These are phyloP conservation scores for Drosophila nr. medialis DNA, from an alignment of 2,888 invertebrate species.

Conservation along the genomic window DNA sequence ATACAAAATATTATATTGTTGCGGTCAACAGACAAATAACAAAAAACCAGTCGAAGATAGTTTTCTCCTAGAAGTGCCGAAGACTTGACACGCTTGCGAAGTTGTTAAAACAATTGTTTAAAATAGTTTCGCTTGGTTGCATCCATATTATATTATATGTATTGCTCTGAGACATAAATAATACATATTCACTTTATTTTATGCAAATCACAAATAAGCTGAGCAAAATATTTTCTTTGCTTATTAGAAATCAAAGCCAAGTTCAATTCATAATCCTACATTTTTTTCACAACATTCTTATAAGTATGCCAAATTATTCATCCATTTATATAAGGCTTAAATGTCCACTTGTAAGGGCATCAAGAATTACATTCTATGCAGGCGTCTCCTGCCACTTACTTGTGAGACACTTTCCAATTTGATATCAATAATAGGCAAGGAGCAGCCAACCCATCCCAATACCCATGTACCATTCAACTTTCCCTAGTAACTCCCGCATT, in stretches of 20 bases:
- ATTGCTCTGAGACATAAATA: neutral
- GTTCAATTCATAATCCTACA: neutral
- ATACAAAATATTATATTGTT: slow-evolving; percentile 21
- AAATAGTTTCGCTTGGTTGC: neutral
- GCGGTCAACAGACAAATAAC: slow-evolving; percentile 5
- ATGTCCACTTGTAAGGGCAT: slow-evolving; percentile 8
- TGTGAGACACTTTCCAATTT: slow-evolving; percentile 75
- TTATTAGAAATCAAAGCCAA: neutral
- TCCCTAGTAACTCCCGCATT: neutral
- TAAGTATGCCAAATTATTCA: neutral
- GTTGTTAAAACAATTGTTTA: neutral
- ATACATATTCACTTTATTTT: neutral
- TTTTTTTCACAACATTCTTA: neutral
- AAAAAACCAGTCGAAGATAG: neutral
- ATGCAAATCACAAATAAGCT: neutral
- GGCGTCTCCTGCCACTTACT: slow-evolving; percentile 50
- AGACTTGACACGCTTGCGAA: neutral
- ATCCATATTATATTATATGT: neutral
- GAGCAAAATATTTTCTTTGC: neutral
- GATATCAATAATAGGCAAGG: slow-evolving; percentile 75
- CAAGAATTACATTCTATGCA: slow-evolving; percentile 16
- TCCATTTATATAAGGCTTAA: neutral
- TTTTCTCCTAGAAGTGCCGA: neutral
- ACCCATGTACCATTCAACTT: neutral
- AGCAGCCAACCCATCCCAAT: slow-evolving; percentile 15